phyloP scores from a whole-genome alignment of 2,113 vertebrate genomes.

The Hippocampus comes region DNA sequence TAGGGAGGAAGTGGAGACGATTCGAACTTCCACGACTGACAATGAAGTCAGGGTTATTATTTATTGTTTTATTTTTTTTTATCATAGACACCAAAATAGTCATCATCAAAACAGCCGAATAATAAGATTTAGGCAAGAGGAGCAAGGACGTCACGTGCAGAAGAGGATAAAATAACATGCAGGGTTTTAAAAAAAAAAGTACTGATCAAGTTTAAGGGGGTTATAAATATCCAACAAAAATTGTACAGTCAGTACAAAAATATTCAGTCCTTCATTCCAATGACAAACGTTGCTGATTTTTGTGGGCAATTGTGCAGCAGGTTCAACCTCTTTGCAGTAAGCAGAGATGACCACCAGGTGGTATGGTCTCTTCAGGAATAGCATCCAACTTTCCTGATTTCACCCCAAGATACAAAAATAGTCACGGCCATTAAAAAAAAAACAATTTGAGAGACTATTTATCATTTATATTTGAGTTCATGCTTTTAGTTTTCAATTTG shows the following conservation, averaged over 20 bases:
- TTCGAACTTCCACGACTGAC: too few species aligned
- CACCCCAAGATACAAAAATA: not conserved
- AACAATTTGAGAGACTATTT: too few species aligned
- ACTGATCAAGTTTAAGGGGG: not conserved
- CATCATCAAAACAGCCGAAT: not conserved
- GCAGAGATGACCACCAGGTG: constrained; percentile 58
- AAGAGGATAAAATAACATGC: too few species aligned
- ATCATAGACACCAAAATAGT: not conserved
- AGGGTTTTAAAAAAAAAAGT: too few species aligned
- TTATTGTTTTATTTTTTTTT: too few species aligned
- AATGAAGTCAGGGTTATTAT: too few species aligned
- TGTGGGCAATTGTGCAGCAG: not conserved
- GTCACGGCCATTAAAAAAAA: not conserved
- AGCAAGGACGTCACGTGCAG: too few species aligned
- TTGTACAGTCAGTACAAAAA: not conserved
- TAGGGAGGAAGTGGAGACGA: too few species aligned
- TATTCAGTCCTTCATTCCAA: not conserved
- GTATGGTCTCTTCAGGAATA: constrained; percentile 53
- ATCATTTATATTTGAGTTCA: too few species aligned
- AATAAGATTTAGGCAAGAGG: too few species aligned
- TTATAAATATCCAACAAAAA: not conserved
- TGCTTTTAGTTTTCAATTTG: not conserved
- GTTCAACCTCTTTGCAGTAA: constrained; percentile 35
- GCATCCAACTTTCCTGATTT: not conserved
- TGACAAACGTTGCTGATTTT: not conserved